phyloP scores from a whole-genome alignment of 2,113 vertebrate genomes.

The Forbesichthys papilliferus region DNA sequence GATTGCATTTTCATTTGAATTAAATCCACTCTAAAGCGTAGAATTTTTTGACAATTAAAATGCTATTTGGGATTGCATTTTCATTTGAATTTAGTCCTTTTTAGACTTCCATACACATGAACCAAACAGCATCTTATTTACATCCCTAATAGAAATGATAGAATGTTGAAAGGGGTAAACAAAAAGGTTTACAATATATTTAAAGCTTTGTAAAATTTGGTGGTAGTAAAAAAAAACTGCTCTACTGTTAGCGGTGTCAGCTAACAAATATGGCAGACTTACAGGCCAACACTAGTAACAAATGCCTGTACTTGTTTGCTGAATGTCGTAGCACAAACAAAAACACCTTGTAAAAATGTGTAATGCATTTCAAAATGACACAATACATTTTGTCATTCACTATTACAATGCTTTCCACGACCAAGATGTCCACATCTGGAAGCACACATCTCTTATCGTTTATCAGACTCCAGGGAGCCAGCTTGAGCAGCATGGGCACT shows the following conservation, averaged over 20 bases:
- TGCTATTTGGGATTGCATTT: too few relatives aligned
- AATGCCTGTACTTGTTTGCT: neutral
- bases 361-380: neutral
- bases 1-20: too few relatives aligned
- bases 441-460: constrained; percentile 8
- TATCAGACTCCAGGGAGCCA: constrained; percentile 23
- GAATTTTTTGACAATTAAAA: too few relatives aligned
- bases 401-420: neutral
- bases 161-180: too few relatives aligned
- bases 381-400: neutral
- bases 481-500: constrained; percentile 36
- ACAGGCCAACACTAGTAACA: neutral
- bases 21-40: too few relatives aligned
- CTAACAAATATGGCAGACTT: neutral
- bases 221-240: neutral
- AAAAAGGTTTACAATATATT: too few relatives aligned
- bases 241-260: too few relatives aligned
- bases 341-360: neutral
- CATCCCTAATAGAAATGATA: too few relatives aligned
- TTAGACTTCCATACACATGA: too few relatives aligned
- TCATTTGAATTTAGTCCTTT: too few relatives aligned
- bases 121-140: too few relatives aligned
- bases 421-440: constrained; percentile 21
- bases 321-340: neutral
- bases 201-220: too few relatives aligned